Conservation (phyloP, 1,140 invertebrate genomes). For the Phocides pigmalion region DNA sequence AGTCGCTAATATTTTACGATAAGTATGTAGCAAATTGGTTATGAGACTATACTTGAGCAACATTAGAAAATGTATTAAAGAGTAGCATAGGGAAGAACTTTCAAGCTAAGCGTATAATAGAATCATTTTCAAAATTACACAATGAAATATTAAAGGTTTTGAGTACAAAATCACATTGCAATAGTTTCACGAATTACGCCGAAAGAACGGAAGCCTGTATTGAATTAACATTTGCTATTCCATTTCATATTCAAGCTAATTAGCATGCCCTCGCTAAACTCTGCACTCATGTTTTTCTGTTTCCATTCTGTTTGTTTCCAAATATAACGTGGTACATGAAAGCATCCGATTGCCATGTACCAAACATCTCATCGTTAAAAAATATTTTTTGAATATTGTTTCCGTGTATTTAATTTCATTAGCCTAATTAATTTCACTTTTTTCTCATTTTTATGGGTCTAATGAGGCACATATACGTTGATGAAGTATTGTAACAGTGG, state of each 20-base stretch:
- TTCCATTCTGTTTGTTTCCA: not conserved
- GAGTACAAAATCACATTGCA: conserved; percentile 16
- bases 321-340: not conserved
- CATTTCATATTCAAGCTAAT: conserved; percentile 14
- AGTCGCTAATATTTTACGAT: too few relatives aligned
- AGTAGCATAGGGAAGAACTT: too few relatives aligned
- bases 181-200: conserved; percentile 3
- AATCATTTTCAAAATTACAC: not conserved
- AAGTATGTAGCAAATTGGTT: too few relatives aligned
- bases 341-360: not conserved
- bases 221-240: conserved; percentile 22
- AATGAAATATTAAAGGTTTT: conserved; percentile 12
- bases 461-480: too few relatives aligned
- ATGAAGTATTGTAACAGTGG: too few relatives aligned
- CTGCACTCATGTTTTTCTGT: not conserved
- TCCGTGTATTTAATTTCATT: too few relatives aligned
- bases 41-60: too few relatives aligned
- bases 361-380: too few relatives aligned
- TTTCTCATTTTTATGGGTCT: too few relatives aligned
- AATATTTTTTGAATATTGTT: too few relatives aligned
- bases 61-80: too few relatives aligned
- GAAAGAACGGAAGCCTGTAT: conserved; percentile 7
- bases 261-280: conserved; percentile 9
- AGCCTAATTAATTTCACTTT: too few relatives aligned
- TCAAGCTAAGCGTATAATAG: not conserved